Evolutionary conservation across 1,140 invertebrate genomes (phyloP), one percentile per base, ranked within the genome.

Genomic region (Penaeus japonicus): DNA sequence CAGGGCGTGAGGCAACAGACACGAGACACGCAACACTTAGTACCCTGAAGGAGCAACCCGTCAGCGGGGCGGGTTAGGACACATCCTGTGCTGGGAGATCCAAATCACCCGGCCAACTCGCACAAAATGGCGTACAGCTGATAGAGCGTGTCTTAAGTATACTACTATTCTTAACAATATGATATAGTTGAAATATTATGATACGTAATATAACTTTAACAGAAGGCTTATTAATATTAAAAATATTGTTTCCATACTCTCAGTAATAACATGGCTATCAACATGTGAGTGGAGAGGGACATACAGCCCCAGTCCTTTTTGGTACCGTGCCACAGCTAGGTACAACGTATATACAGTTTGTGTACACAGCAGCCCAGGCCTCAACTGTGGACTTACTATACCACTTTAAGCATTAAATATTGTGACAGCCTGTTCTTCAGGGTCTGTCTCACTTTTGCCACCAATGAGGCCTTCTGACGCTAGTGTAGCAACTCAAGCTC

Each of bases 171-270:
- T 89, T 89, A 89, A 89, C 87, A 89, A 89, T 89, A 89, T 89
- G 87, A 89, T 89, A 89, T 89, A 89, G 87, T 84, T 89, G 87
- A 89, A 89, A 89, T 89, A 89, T 89, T 89, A 89, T 89, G 87
- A 89, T 89, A 89, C 87, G 87, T 89, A 89, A 89, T 89, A 89
- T 89, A 89, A 89, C 87, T 89, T 89, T 89, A 89, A 89, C 87
- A 89, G 87, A 89, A 89, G 87, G 87, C 87, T 89, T 89, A 89
- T 89, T 89, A 89, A 84, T 89, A 89, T 89, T 89, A 89, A 89
- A 89, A 89, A 89, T 89, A 89, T 89, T 89, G 87, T 89, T 89
- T 89, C 81, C 87, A 85, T 89, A 89, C 82, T 89, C 87, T 89
- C 87, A 89, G 81, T 89, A 89, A 89, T 89, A 89, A 89, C 87